Evolutionary conservation across 2,113 vertebrate genomes (phyloP).

Genomic region (Willisornis vidua): DNA sequence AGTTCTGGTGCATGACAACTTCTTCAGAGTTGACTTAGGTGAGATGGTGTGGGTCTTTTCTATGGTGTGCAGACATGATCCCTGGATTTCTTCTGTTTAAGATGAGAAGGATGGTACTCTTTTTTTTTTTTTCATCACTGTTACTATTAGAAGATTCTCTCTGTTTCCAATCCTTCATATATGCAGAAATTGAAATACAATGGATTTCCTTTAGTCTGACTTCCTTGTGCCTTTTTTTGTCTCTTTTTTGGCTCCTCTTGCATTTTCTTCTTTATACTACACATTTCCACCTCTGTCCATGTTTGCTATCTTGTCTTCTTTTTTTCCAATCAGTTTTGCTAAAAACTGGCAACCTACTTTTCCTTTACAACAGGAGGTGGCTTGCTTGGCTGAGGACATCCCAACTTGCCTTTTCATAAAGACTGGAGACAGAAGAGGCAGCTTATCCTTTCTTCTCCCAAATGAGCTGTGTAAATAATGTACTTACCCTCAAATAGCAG

Average conservation of each 20-base stretch:
- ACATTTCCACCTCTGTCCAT: background rate
- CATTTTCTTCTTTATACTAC: background rate
- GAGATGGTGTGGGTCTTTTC: background rate
- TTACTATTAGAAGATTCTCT: background rate
- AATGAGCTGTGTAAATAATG: background rate
- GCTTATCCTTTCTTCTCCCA: background rate
- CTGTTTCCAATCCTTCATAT: background rate
- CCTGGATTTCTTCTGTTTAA: background rate
- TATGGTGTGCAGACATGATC: background rate
- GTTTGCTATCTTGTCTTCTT: background rate
- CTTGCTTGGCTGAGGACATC: background rate
- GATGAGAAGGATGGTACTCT: background rate
- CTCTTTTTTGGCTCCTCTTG: background rate
- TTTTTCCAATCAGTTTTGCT: background rate
- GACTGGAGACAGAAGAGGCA: background rate
- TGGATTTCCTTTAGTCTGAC: background rate
- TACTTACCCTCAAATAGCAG: background rate
- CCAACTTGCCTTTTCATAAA: background rate
- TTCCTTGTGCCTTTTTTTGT: background rate
- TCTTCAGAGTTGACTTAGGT: background rate
- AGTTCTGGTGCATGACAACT: background rate
- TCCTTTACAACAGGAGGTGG: background rate
- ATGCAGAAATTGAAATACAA: background rate
- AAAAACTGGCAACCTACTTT: background rate
- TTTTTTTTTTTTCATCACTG: background rate